Evolutionary conservation across 2,888 invertebrate genomes (phyloP).

Genomic region (Leucozona laternaria): DNA sequence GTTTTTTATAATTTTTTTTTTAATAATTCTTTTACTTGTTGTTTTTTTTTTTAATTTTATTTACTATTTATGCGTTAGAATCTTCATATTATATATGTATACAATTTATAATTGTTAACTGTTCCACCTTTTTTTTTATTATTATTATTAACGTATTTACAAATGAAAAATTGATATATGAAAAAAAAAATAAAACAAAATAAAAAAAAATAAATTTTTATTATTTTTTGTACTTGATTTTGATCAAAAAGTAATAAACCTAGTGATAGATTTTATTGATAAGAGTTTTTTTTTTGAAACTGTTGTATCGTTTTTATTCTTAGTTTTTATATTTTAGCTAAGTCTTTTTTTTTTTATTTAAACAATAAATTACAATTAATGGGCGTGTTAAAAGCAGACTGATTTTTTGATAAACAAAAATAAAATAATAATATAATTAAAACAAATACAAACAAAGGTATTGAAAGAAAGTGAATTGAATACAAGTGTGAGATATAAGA

Average conservation of each 20-base stretch:
- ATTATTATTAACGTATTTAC: slow-evolving; percentile 83
- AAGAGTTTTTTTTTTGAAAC: slow-evolving; percentile 54
- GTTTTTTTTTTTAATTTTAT: slow-evolving; percentile 71
- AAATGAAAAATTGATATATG: slow-evolving; percentile 79
- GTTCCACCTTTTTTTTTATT: slow-evolving; percentile 82
- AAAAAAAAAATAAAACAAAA: slow-evolving; percentile 63
- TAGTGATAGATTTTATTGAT: slow-evolving; percentile 66
- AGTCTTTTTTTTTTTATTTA: slow-evolving; percentile 6
- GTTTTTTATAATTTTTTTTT: slow-evolving; percentile 56
- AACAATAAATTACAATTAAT: slow-evolving; percentile 45
- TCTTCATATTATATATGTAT: slow-evolving; percentile 78
- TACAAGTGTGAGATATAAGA: slow-evolving; percentile 27
- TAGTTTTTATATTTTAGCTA: slow-evolving; percentile 52
- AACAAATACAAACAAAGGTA: slow-evolving; percentile 10
- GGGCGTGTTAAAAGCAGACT: slow-evolving; percentile 74
- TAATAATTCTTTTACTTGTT: slow-evolving; percentile 69
- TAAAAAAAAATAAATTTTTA: slow-evolving; percentile 42
- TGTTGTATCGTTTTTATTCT: slow-evolving; percentile 56
- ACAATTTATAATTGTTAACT: slow-evolving; percentile 78
- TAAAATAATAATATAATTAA: not conserved
- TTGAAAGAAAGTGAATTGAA: slow-evolving; percentile 7
- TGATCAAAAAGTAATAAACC: slow-evolving; percentile 62
- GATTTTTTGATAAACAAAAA: slow-evolving; percentile 47
- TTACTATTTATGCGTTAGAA: slow-evolving; percentile 75
- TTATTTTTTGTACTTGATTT: slow-evolving; percentile 57